Conservation (phyloP, 2,797 vertebrate species). For the Neostethus bicornis region DNA sequence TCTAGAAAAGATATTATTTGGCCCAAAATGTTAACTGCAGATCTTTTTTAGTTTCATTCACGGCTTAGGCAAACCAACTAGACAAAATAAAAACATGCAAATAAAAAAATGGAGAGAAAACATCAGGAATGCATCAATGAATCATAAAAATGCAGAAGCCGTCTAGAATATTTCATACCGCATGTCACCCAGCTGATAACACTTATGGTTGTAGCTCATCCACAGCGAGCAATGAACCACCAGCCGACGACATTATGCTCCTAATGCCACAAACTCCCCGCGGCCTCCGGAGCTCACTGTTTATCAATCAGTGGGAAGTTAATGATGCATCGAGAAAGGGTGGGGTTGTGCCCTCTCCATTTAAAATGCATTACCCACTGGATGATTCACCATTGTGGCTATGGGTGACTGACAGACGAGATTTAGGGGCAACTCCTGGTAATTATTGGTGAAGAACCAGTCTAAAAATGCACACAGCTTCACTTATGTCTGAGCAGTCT, state of each 20-base stretch:
- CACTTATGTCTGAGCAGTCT: slow-evolving; percentile 36
- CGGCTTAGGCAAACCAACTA: not conserved
- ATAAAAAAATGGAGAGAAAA: not conserved
- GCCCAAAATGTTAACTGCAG: not conserved
- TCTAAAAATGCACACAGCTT: not conserved
- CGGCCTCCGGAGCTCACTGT: slow-evolving; percentile 40
- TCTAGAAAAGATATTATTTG: not conserved
- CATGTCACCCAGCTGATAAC: slow-evolving; percentile 15
- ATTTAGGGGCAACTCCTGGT: not conserved
- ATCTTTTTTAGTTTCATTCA: not conserved
- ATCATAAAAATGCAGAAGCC: slow-evolving; percentile 9
- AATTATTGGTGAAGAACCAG: slow-evolving; percentile 24
- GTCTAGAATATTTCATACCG: slow-evolving; percentile 3
- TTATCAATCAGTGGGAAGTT: slow-evolving; percentile 67
- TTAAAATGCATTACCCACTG: slow-evolving; percentile 63
- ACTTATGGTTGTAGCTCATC: slow-evolving; percentile 27
- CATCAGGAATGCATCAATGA: not conserved
- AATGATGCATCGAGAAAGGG: slow-evolving; percentile 51
- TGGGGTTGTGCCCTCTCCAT: slow-evolving; percentile 40
- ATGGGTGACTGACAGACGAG: slow-evolving; percentile 41
- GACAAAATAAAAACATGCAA: not conserved
- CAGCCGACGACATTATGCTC: slow-evolving; percentile 27
- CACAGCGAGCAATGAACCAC: slow-evolving; percentile 12
- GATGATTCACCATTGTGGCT: slow-evolving; percentile 36
- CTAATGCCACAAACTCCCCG: slow-evolving; percentile 17